phyloP scores from a whole-genome alignment of 2,888 invertebrate species.

The Seladonia tumulorum region DNA sequence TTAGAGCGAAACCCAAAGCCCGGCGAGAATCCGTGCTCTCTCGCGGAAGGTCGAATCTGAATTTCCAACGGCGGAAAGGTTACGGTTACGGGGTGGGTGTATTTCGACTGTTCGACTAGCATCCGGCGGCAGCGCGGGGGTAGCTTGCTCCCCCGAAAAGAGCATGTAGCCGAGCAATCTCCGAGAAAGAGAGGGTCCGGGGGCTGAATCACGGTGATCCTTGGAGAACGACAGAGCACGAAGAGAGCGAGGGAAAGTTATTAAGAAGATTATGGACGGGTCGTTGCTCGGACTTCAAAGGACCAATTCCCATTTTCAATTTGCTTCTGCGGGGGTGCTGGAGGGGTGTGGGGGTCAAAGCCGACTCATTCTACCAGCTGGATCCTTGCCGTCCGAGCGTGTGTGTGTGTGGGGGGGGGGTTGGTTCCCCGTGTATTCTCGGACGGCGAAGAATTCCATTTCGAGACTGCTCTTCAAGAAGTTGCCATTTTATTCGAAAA shows the following conservation, averaged over 20 bases:
- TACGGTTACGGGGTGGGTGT: background rate
- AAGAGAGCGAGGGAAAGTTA: constrained; percentile 72
- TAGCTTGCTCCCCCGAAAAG: constrained; percentile 22
- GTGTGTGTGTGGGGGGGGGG: background rate
- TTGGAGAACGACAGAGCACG: constrained; percentile 20
- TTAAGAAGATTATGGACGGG: constrained; percentile 80
- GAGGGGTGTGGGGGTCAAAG: constrained; percentile 70
- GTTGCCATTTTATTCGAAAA: constrained; percentile 44
- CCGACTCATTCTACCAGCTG: constrained; percentile 63
- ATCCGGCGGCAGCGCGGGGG: background rate
- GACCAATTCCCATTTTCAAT: constrained; percentile 83
- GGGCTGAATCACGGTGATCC: constrained; percentile 44
- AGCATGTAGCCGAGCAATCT: constrained; percentile 42
- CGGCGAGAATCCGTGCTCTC: background rate
- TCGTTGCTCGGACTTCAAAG: constrained; percentile 81
- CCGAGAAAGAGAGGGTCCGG: constrained; percentile 30
- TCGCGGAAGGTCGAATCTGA: background rate
- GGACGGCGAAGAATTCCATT: constrained; percentile 67
- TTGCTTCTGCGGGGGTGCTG: constrained; percentile 66
- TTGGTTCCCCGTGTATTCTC: constrained; percentile 61
- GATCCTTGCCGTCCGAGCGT: constrained; percentile 64
- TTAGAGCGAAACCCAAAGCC: background rate
- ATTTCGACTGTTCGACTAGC: background rate
- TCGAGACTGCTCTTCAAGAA: constrained; percentile 45
- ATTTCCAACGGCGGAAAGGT: background rate